Evolutionary conservation across 2,888 invertebrate species (phyloP).

Genomic region (Agonopterix subpropinquella): DNA sequence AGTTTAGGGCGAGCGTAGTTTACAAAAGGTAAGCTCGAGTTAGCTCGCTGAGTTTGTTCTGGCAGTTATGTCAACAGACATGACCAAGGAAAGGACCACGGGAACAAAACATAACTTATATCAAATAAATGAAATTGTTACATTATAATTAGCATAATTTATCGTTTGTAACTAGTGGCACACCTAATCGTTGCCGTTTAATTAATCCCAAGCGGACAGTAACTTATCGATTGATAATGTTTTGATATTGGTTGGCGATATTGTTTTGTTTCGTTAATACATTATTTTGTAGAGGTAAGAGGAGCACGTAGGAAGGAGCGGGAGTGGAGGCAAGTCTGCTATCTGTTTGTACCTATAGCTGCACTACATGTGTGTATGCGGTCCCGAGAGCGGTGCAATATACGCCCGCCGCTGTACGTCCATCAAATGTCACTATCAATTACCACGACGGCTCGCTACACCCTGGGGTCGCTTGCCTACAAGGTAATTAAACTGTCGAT

Average conservation of each 20-base stretch:
- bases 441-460: slow-evolving; percentile 40
- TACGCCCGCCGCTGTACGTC: slow-evolving; percentile 52
- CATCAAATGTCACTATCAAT: slow-evolving; percentile 72
- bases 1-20: slow-evolving; percentile 68
- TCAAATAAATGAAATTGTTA: neutral
- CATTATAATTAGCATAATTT: slow-evolving; percentile 1
- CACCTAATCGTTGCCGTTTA: slow-evolving; percentile 3
- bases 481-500: slow-evolving; percentile 48
- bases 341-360: neutral
- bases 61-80: slow-evolving; percentile 52
- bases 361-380: slow-evolving; percentile 3
- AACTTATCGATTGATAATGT: slow-evolving; percentile 3
- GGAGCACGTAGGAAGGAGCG: slow-evolving; percentile 2
- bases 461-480: slow-evolving; percentile 27
- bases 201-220: slow-evolving; percentile 5
- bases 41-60: slow-evolving; percentile 62
- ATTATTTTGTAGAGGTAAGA: neutral
- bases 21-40: slow-evolving; percentile 64
- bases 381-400: slow-evolving; percentile 50
- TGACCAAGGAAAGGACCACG: slow-evolving; percentile 21
- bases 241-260: neutral
- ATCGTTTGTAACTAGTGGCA: neutral
- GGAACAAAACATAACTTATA: neutral
- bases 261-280: slow-evolving; percentile 2
- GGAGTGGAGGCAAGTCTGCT: neutral